Evolutionary conservation across 2,113 vertebrate genomes (phyloP).

Genomic region (Rhodinocichla rosea): DNA sequence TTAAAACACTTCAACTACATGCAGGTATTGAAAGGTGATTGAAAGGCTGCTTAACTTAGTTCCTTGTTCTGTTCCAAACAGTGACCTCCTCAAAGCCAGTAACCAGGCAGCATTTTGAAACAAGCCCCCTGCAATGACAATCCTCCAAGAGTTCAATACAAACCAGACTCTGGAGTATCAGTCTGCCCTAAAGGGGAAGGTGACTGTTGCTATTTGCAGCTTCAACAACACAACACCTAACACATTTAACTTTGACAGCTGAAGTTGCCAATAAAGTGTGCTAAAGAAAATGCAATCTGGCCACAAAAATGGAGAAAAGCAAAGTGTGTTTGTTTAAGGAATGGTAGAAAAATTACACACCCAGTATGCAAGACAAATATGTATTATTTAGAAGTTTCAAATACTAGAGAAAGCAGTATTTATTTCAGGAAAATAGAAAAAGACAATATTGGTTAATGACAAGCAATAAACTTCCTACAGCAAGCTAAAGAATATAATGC

Average conservation of each 20-base stretch:
- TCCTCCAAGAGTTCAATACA: neutral
- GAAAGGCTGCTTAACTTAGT: neutral
- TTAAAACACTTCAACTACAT: neutral
- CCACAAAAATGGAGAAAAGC: neutral
- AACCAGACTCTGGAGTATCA: neutral
- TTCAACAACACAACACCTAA: neutral
- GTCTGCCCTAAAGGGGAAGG: neutral
- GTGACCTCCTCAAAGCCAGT: neutral
- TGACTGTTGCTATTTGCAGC: neutral
- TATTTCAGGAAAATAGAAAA: neutral
- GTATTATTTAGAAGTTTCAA: neutral
- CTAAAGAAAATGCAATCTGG: neutral
- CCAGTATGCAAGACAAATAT: neutral
- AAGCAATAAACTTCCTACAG: neutral
- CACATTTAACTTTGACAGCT: rapidly evolving
- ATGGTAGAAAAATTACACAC: neutral
- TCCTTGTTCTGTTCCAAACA: neutral
- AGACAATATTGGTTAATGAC: neutral
- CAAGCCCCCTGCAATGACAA: neutral
- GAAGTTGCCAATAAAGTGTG: neutral
- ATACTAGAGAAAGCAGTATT: neutral
- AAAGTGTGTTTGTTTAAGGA: neutral
- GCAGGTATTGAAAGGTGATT: neutral
- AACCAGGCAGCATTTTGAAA: neutral
- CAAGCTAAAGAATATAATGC: neutral